These are phyloP conservation scores for Taenaris catops DNA, from an alignment of 2,888 invertebrate species.

Conservation along the genomic window DNA sequence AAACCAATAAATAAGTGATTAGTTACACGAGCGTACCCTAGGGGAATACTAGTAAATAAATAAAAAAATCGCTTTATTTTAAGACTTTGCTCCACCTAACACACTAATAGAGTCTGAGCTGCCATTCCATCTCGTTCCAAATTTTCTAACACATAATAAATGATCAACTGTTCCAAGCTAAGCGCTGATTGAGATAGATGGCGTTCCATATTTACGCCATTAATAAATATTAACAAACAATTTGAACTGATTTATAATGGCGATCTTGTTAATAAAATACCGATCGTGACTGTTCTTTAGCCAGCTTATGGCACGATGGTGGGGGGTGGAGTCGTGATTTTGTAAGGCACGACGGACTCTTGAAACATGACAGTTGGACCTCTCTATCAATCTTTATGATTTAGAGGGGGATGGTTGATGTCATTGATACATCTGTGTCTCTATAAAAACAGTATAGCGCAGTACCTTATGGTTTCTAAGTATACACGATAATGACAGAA, in stretches of 20 bases:
- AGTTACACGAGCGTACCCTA: too few species aligned
- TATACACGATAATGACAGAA: too few species aligned
- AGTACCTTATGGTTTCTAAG: too few species aligned
- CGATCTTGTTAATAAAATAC: conserved; percentile 55
- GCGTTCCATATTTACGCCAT: conserved; percentile 37
- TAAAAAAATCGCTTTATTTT: too few species aligned
- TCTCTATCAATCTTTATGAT: conserved; percentile 25
- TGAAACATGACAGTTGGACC: conserved; percentile 22
- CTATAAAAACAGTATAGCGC: too few species aligned
- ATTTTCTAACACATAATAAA: conserved; percentile 17
- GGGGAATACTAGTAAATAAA: too few species aligned
- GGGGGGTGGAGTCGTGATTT: conserved; percentile 38
- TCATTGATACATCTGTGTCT: too few species aligned
- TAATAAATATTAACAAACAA: conserved; percentile 45
- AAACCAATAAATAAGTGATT: too few species aligned
- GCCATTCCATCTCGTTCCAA: conserved; percentile 10
- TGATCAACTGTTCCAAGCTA: conserved; percentile 18
- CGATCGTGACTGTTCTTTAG: conserved; percentile 55
- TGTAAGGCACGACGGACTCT: conserved; percentile 25
- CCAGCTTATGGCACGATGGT: conserved; percentile 47
- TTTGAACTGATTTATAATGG: conserved; percentile 33
- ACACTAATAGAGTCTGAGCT: conserved; percentile 11
- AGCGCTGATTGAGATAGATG: conserved; percentile 29
- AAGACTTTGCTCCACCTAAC: not conserved
- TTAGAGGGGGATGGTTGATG: conserved; percentile 22